A percentile compares a stretch with the other conserved stretches of the same genome.
Evolutionary conservation across 2,113 vertebrate genomes (phyloP).

Genomic region (Patagioenas fasciata): DNA sequence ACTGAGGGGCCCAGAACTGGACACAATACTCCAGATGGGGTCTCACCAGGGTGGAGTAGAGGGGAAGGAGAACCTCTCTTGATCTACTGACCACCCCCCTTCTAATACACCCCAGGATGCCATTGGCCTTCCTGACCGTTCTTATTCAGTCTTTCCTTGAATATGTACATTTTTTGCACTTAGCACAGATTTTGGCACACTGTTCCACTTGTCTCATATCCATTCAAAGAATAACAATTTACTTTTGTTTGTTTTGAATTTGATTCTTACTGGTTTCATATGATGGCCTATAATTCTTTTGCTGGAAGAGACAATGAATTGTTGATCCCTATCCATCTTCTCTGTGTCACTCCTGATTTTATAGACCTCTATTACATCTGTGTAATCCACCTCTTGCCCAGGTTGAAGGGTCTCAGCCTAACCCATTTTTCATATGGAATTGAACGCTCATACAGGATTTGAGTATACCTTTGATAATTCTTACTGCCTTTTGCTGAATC

Average conservation of each 20-base stretch:
- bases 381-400: background rate
- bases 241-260: background rate
- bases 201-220: background rate
- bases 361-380: background rate
- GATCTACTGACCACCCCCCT: too few relatives aligned
- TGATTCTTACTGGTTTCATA: background rate
- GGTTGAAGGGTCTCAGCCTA: background rate
- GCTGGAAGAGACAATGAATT: background rate
- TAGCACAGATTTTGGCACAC: background rate
- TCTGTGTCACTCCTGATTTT: background rate
- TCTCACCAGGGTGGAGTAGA: too few relatives aligned
- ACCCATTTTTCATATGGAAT: background rate
- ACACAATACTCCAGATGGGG: too few relatives aligned
- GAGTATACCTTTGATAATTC: background rate
- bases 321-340: background rate
- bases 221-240: background rate
- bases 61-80: too few relatives aligned
- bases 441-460: background rate
- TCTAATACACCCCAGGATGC: too few relatives aligned
- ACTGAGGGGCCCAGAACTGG: too few relatives aligned
- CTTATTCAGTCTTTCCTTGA: background rate
- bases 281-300: background rate
- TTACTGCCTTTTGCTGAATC: background rate
- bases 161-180: background rate
- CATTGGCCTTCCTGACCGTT: too few relatives aligned